These are phyloP conservation scores for Pentalonia nigronervosa DNA, from an alignment of 1,140 invertebrate genomes.

Conservation along the genomic window DNA sequence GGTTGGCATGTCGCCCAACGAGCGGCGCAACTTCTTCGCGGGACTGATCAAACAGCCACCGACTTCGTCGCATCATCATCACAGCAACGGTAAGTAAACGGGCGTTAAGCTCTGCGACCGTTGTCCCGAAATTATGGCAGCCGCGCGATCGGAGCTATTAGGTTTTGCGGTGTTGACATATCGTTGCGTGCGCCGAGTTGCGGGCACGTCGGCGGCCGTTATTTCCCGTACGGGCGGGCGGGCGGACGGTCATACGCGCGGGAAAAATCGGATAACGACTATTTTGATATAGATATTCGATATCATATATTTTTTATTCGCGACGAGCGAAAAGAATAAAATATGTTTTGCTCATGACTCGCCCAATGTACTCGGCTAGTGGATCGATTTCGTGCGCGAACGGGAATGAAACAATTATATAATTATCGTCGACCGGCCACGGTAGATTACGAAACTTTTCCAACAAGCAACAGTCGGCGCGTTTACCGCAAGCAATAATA, in stretches of 20 bases:
- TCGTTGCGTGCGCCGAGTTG: neutral
- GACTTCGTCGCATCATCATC: neutral
- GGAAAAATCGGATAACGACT: neutral
- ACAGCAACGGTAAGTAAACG: neutral
- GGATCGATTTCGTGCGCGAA: neutral
- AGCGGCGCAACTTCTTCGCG: constrained; percentile 29
- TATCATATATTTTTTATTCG: too few relatives aligned
- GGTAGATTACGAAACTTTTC: neutral
- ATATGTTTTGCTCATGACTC: neutral
- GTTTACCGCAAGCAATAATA: neutral
- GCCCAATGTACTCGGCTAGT: neutral
- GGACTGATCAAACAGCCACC: constrained; percentile 3
- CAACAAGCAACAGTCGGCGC: neutral
- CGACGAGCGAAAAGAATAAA: neutral
- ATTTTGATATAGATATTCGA: too few relatives aligned
- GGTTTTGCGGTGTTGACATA: neutral
- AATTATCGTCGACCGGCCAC: neutral
- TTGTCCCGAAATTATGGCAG: neutral
- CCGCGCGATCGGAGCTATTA: neutral
- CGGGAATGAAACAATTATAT: neutral
- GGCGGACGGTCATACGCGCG: neutral
- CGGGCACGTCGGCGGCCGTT: neutral
- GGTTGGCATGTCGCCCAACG: constrained; percentile 21
- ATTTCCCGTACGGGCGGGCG: neutral
- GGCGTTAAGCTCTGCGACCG: neutral